Conservation (phyloP, 1,140 invertebrate genomes). For the Drosophila tsacasi region DNA sequence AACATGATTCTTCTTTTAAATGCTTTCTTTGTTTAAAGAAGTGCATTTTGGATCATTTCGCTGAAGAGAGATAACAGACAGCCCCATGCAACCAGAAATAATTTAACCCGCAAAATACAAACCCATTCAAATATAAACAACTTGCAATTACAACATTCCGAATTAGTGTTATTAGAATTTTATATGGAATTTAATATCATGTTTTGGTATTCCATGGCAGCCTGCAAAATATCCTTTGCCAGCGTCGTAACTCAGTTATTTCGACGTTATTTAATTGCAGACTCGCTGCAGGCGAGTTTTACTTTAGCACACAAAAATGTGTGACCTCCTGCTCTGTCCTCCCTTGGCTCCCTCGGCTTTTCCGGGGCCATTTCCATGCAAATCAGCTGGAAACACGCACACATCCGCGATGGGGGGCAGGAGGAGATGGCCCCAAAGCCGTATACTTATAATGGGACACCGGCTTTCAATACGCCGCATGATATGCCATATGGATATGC, state of each 20-base stretch:
- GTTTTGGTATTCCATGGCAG: neutral
- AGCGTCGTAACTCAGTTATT: constrained; percentile 1
- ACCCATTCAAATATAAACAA: neutral
- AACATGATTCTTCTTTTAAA: no score
- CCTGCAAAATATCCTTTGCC: neutral
- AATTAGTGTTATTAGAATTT: constrained; percentile 9
- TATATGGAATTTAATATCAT: constrained; percentile 7
- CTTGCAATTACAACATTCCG: neutral
- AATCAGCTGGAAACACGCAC: constrained; percentile 71
- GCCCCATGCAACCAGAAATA: neutral
- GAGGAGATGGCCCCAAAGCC: constrained; percentile 27
- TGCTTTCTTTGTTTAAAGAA: no score
- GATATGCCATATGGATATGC: constrained; percentile 67
- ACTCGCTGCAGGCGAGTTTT: constrained; percentile 24
- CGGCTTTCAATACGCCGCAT: constrained; percentile 64
- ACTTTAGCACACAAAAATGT: constrained; percentile 19
- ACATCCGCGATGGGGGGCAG: constrained; percentile 7
- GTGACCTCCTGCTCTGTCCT: neutral
- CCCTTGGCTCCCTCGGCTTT: neutral
- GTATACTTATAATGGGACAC: constrained; percentile 57
- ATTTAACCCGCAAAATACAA: neutral
- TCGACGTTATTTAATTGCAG: constrained; percentile 41
- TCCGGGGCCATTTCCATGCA: constrained; percentile 62
- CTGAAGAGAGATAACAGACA: no score
- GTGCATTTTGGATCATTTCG: no score